A percentile compares a stretch with the other conserved stretches of the same genome.
Evolutionary conservation across 2,888 invertebrate species (phyloP).

Genomic region (Agapetus fuscipes): DNA sequence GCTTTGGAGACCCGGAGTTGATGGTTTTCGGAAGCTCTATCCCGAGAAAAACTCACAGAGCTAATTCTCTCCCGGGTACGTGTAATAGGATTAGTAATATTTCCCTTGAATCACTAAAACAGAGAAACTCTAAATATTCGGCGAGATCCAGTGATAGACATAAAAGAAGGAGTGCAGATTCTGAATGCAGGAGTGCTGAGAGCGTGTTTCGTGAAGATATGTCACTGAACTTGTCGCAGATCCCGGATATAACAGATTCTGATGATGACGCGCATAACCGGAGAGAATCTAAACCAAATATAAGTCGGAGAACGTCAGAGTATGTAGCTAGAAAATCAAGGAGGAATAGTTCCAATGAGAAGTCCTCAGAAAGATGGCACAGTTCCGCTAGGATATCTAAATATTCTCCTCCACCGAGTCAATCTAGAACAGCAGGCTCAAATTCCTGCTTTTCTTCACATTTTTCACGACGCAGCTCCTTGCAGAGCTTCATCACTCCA

Average conservation of each 20-base stretch:
- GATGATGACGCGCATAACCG: too few species aligned
- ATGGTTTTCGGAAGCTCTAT: conserved; percentile 1
- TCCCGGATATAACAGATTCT: conserved; percentile 19
- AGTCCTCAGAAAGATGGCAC: too few species aligned
- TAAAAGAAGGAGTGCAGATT: conserved; percentile 5
- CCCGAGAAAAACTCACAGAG: conserved; percentile 8
- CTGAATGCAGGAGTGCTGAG: conserved; percentile 15
- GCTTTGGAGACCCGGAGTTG: background rate
- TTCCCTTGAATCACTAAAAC: conserved; percentile 12
- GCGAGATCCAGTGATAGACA: conserved; percentile 8
- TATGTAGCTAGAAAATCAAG: conserved; percentile 6
- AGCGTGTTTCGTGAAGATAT: conserved; percentile 15
- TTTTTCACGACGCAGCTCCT: too few species aligned
- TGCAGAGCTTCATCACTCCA: conserved; percentile 18
- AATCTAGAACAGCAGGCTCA: too few species aligned
- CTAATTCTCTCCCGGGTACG: conserved; percentile 15
- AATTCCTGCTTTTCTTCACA: too few species aligned
- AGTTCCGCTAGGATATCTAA: too few species aligned
- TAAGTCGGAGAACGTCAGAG: too few species aligned
- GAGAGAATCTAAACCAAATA: too few species aligned
- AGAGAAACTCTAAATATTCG: conserved; percentile 6
- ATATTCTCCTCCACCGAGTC: too few species aligned
- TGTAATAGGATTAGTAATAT: conserved; percentile 8
- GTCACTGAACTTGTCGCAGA: conserved; percentile 16
- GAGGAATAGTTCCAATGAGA: too few species aligned